phyloP scores from a whole-genome alignment of 1,140 invertebrate species.

The Tribolium madens region DNA sequence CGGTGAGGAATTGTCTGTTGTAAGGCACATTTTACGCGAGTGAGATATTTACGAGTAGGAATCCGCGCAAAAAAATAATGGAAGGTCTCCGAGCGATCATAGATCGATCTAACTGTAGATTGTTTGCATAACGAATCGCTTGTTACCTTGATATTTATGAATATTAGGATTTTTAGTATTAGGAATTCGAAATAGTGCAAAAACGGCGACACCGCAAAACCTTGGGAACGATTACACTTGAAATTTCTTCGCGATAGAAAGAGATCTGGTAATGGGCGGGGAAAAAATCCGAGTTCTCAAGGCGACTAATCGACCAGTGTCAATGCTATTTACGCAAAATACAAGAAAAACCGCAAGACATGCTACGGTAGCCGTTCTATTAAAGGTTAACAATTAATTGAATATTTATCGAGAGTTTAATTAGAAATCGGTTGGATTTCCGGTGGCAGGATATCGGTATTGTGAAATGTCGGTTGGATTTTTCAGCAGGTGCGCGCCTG shows the following conservation, averaged over 20 bases:
- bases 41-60: conserved; percentile 3
- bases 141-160: conserved; percentile 39
- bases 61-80: conserved; percentile 23
- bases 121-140: conserved; percentile 36
- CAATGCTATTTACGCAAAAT: conserved; percentile 36
- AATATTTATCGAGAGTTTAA: conserved; percentile 22
- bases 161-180: conserved; percentile 24
- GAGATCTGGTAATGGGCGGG: neutral
- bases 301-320: conserved; percentile 21
- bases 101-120: conserved; percentile 25
- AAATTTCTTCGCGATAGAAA: conserved; percentile 18
- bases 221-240: conserved; percentile 35
- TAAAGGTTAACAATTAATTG: conserved; percentile 39
- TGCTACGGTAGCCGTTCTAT: conserved; percentile 19
- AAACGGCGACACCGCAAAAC: conserved; percentile 28
- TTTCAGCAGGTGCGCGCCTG: neutral
- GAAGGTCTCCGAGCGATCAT: neutral
- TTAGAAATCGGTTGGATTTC: conserved; percentile 13
- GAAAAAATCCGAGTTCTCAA: conserved; percentile 21
- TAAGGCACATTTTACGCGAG: neutral
- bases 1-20: neutral
- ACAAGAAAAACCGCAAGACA: conserved; percentile 29
- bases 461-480: conserved; percentile 23
- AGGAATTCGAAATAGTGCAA: conserved; percentile 28
- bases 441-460: conserved; percentile 6